Percentiles rank a stretch among this genome's conserved stretches.
These are phyloP conservation scores for Prionchulus punctatus DNA, from an alignment of 2,888 invertebrate genomes.

Conservation along the genomic window DNA sequence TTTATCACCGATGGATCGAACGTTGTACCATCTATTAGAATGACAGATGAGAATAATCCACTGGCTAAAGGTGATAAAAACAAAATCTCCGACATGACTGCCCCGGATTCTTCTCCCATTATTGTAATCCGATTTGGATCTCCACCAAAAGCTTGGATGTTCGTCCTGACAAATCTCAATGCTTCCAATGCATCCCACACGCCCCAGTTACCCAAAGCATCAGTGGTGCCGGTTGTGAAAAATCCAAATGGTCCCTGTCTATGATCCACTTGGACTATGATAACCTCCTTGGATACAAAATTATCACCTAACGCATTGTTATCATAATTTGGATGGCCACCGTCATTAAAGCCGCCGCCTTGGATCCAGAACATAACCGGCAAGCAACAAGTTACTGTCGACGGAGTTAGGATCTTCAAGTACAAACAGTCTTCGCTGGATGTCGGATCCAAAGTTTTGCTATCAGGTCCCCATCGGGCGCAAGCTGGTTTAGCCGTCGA, in stretches of 20 bases:
- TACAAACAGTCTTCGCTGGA: conserved; percentile 1
- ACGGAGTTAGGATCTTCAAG: neutral
- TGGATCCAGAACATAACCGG: neutral
- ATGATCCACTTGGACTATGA: too few relatives aligned
- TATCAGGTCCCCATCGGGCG: neutral
- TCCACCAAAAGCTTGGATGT: neutral
- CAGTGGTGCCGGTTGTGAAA: neutral
- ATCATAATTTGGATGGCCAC: too few relatives aligned
- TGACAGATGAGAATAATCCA: neutral
- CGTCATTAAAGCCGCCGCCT: neutral
- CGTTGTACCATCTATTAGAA: neutral
- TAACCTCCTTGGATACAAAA: too few relatives aligned
- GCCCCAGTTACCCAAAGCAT: neutral
- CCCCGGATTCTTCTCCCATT: neutral
- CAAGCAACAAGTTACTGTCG: neutral
- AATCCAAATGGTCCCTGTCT: neutral
- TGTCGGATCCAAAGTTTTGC: neutral
- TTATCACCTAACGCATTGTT: too few relatives aligned
- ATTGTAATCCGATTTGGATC: neutral
- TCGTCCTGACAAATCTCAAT: neutral
- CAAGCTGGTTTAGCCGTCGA: neutral
- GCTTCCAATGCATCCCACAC: conserved; percentile 1
- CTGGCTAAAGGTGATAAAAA: neutral
- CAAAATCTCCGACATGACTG: neutral
- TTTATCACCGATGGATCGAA: neutral